Base-by-base conservation (phyloP, 1,140 invertebrate genomes). In the Lepidurus packardi region DNA sequence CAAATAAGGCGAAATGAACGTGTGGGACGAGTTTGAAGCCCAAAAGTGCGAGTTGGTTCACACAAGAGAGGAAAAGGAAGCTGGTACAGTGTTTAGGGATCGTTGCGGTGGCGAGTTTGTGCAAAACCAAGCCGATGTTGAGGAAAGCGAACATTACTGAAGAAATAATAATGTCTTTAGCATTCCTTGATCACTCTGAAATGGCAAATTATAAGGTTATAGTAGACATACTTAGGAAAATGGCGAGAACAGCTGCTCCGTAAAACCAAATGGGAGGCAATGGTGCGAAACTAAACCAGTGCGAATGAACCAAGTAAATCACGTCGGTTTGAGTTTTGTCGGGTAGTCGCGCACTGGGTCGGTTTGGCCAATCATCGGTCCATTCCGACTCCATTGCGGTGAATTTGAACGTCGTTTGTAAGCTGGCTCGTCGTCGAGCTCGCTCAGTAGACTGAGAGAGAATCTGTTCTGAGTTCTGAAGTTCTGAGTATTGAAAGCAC, bases 211-310 rank as follows among this genome's bases (percentile, higher is more conserved):
- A 16, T 47, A 2, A 47, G 16, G 47, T 65, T n/a, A 11, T 13
- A 47, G 45, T 47, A 47, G 25, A 65, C 21, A 65, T 65, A 65
- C 47, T n/a, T 65, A 65, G 11, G 21, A 8, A n/a, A 65, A 65
- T 65, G 47, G 47, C 47, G 21, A 65, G 21, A 6, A n/a, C 21
- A 65, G 47, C 47, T n/a, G 11, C 11, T 65, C 47, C 47, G 47
- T 65, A 65, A 65, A 6, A 65, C 47, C 47, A 65, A 6, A 13
- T 65, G 3, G 47, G 47, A 13, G 13, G 13, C 10, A 65, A 65
- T 65, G 47, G 47, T 65, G 47, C 47, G 11, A 65, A 65, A 65
- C 47, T 65, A n/a, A 65, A 65, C 47, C 47, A 65, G 21, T 65
- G 47, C 8, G 47, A 11, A n/a, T 65, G 47, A 65, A 65, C 47